A percentile compares a stretch with the other conserved stretches of the same genome.
Conservation (phyloP, 2,113 vertebrate genomes). For the Silurus asotus region DNA sequence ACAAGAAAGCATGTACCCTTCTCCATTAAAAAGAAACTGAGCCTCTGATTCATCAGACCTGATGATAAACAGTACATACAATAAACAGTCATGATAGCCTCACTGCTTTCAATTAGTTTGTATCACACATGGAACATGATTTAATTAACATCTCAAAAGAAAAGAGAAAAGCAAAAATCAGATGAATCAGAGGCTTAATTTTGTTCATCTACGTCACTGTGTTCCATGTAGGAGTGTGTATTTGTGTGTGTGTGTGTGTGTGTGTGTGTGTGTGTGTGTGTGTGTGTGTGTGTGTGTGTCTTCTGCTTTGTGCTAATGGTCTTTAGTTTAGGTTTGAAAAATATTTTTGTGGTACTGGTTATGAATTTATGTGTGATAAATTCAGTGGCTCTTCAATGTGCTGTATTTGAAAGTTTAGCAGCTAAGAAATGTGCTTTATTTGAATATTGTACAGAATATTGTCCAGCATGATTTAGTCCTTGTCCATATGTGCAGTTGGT, state of each 20-base stretch:
- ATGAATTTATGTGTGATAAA: neutral
- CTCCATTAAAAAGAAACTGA: conserved; percentile 47
- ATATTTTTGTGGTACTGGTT: neutral
- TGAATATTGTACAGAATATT: neutral
- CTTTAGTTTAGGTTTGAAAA: conserved; percentile 7
- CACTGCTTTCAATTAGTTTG: neutral
- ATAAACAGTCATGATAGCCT: neutral
- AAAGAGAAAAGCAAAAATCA: neutral
- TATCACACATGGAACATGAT: neutral
- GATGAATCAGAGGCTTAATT: conserved; percentile 20
- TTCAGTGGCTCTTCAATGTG: neutral
- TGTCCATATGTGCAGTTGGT: neutral
- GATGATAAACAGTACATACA: conserved; percentile 23
- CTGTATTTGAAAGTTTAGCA: neutral
- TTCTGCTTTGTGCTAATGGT: neutral
- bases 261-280: neutral
- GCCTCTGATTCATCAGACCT: conserved; percentile 55
- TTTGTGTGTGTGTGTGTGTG: conserved; percentile 15
- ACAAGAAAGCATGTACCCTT: neutral
- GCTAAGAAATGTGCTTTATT: neutral
- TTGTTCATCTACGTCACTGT: conserved; percentile 11
- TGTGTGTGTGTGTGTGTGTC: neutral
- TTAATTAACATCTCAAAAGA: conserved; percentile 16
- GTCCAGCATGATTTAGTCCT: neutral
- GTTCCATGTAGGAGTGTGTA: neutral